Evolutionary conservation across 2,113 vertebrate species (phyloP).

Genomic region (Condylura cristata): DNA sequence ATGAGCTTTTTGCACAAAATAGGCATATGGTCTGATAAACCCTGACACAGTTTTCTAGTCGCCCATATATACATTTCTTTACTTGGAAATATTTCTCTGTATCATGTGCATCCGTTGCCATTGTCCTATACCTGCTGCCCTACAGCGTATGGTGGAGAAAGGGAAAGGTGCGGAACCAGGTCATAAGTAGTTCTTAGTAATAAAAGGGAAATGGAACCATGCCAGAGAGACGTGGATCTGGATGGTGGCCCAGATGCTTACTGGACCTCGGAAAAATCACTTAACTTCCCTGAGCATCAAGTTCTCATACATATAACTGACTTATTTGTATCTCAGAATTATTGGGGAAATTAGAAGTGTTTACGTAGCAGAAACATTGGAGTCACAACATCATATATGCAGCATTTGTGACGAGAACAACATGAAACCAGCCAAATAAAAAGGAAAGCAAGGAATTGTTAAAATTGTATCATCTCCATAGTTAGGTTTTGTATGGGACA

Average conservation of each 20-base stretch:
- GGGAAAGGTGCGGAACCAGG: neutral
- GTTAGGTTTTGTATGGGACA: neutral
- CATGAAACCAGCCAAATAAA: neutral
- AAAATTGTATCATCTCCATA: neutral
- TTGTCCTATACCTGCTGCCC: neutral
- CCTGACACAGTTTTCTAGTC: neutral
- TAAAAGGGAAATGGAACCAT: neutral
- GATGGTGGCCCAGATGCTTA: neutral
- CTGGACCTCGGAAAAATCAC: constrained; percentile 5
- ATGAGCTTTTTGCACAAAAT: neutral
- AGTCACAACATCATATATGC: neutral
- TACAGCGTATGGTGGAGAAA: neutral
- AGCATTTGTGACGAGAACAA: neutral
- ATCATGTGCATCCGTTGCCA: neutral
- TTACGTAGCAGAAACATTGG: neutral
- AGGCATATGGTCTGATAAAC: neutral
- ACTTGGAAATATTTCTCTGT: constrained; percentile 1
- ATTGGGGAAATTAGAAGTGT: neutral
- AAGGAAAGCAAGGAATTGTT: constrained; percentile 22
- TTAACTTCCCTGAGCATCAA: neutral
- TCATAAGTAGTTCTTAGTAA: neutral
- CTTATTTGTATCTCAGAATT: neutral
- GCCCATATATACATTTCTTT: neutral
- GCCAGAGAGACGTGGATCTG: neutral
- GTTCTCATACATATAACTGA: neutral